phyloP scores from a whole-genome alignment of 2,113 vertebrate genomes.

The Amblyopsis rosae region DNA sequence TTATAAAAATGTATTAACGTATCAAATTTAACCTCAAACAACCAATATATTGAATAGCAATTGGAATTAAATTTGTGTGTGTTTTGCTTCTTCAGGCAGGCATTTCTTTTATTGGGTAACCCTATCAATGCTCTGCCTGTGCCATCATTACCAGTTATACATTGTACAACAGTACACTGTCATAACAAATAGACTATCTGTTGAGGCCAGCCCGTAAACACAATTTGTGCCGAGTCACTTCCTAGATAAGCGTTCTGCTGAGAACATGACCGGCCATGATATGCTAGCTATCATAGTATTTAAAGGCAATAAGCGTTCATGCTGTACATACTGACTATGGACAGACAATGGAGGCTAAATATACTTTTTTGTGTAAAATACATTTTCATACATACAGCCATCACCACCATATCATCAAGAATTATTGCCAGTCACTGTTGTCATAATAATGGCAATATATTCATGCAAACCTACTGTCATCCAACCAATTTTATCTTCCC shows the following conservation, averaged over 20 bases:
- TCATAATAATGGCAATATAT: conserved; percentile 8
- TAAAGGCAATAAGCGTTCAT: too few species aligned
- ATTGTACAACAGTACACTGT: conserved; percentile 14
- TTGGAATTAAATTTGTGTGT: neutral
- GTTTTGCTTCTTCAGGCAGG: neutral
- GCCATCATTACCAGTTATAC: conserved; percentile 7
- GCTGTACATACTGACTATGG: too few species aligned
- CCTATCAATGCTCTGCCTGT: neutral
- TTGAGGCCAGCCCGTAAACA: conserved; percentile 15
- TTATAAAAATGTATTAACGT: too few species aligned
- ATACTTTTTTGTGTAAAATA: too few species aligned
- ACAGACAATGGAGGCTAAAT: too few species aligned
- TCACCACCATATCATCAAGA: neutral
- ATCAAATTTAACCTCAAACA: too few species aligned
- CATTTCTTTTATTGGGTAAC: conserved; percentile 9
- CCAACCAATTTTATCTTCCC: conserved; percentile 21
- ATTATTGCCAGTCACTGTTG: conserved; percentile 1
- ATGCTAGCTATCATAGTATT: neutral
- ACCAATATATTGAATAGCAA: neutral
- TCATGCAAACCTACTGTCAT: conserved; percentile 5
- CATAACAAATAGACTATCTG: conserved; percentile 26
- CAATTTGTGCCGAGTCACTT: conserved; percentile 32
- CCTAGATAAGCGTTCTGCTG: conserved; percentile 7
- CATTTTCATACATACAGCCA: too few species aligned
- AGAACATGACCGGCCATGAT: conserved; percentile 11